Evolutionary conservation across 2,113 vertebrate genomes (phyloP), one percentile per base, ranked within the genome.

Genomic region (Panthera tigris): DNA sequence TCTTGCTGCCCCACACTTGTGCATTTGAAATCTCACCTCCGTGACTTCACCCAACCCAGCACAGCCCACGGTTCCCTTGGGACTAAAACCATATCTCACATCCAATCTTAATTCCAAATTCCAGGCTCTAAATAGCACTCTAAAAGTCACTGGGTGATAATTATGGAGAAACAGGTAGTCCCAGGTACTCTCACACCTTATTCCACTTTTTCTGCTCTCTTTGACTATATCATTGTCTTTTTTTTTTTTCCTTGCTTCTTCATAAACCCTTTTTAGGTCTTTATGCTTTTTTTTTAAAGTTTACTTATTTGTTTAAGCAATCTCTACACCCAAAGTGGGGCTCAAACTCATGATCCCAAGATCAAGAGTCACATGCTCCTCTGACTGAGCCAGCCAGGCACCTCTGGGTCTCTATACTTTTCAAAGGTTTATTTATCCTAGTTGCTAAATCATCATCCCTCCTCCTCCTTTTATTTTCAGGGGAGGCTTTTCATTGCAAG

Each of bases 101-200:
- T 91, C 66, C 61, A 91, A 87, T 69, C 36, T 83, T 33, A 63
- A 73, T 39, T 93, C 81, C n/a, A 86, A 69, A 96, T 93, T 93
- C 74, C n/a, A 65, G 12, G 23, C 9, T 88, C 69, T 71, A 41
- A 95, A 88, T 65, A 92, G 33, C 48, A 97, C 29, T 45, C 25
- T 14, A 81, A 89, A 92, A 89, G 12, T 94, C 25, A 55, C 3
- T 96, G 63, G 48, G 48, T 76, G 76, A 61, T 41, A 84, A 71
- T 89, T 84, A 80, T 2, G 21, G 82, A 96, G 29, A 96, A 96
- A 78, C 39, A 36, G 21, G 33, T 91, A 52, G 78, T 57, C 12
- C 39, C 87, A 82, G 27, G 33, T 80, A 86, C 7, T 18, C 19
- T 93, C 39, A 95, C 16, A 55, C 23, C 10, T 63, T 87, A 85